These are phyloP conservation scores for Diadophis punctatus DNA, from an alignment of 2,113 vertebrate genomes.

Conservation along the genomic window DNA sequence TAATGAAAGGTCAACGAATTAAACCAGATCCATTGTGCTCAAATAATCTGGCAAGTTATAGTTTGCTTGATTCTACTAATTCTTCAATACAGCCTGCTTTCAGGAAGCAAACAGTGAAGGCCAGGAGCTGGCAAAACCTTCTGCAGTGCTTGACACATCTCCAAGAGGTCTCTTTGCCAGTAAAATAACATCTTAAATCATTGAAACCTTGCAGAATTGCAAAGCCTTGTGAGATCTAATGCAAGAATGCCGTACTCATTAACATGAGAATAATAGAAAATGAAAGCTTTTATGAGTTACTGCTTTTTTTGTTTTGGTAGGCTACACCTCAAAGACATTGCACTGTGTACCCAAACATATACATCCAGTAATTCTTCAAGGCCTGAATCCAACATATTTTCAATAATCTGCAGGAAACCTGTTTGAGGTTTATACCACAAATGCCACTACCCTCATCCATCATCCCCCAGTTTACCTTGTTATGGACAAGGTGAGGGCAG, in stretches of 20 bases:
- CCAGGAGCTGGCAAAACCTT: not conserved
- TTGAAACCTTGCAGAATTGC: not conserved
- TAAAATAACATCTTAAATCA: not conserved
- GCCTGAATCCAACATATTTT: not conserved
- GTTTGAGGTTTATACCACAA: not conserved
- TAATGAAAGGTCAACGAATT: not conserved
- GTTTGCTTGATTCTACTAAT: not conserved
- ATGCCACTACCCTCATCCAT: not conserved
- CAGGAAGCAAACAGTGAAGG: not conserved
- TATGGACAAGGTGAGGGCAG: not conserved
- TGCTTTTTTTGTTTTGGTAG: not conserved
- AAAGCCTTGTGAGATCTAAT: not conserved
- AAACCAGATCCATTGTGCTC: not conserved
- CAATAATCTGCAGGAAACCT: not conserved
- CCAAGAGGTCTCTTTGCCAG: not conserved
- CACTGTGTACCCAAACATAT: not conserved
- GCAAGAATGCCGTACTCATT: not conserved
- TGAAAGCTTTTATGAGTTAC: not conserved
- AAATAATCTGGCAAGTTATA: not conserved
- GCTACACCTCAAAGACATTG: not conserved
- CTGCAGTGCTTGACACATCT: not conserved
- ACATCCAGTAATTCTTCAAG: not conserved
- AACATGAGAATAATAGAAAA: not conserved
- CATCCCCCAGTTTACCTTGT: not conserved
- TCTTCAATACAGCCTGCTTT: not conserved